Evolutionary conservation across 2,888 invertebrate genomes (phyloP), one percentile per base, ranked within the genome.

Genomic region (Pandemis heparana): DNA sequence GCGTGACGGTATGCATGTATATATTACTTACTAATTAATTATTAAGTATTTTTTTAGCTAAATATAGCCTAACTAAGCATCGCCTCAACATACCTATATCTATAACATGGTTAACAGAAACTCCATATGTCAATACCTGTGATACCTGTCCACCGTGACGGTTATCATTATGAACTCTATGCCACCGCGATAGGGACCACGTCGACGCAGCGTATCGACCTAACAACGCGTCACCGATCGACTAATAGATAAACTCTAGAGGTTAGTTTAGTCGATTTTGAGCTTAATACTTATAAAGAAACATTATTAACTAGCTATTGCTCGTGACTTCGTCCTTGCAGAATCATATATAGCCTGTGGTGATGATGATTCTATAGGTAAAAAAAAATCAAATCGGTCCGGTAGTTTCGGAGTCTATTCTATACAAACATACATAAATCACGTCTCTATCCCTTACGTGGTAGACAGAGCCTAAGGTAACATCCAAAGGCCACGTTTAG

Each of bases 161-260:
- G 43, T 43, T 38, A 23, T 32, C 43, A 73, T 59, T 51, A 41
- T 69, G 32, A 64, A 69, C 64, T 64, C 16, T 64, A 69, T 48
- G 18, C n/a, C 8, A 0, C 4, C 4, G 5, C 10, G 9, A 48
- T 59, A 69, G 51, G 59, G 48, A n/a, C 43, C 39, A 46, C 38
- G n/a, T 56, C 23, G 59, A 1, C 23, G 56, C 23, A 12, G 0
- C 53, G 56, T 73, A 73, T 73, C 68, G 73, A 73, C 63, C 73
- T 68, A 73, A 73, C 73, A 69, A 12, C n/a, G 64, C 68, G 68
- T 69, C 73, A 64, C 56, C 73, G 67, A 73, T 69, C 68, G 73
- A 59, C 63, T 68, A 69, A 72, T 68, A 72, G 72, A 72, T 70
- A 67, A 68, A 43, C 62, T 18, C 56, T 68, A 63, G 3, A n/a